Evolutionary conservation across 2,888 invertebrate genomes (phyloP).

Genomic region (Oeneis ivallda): DNA sequence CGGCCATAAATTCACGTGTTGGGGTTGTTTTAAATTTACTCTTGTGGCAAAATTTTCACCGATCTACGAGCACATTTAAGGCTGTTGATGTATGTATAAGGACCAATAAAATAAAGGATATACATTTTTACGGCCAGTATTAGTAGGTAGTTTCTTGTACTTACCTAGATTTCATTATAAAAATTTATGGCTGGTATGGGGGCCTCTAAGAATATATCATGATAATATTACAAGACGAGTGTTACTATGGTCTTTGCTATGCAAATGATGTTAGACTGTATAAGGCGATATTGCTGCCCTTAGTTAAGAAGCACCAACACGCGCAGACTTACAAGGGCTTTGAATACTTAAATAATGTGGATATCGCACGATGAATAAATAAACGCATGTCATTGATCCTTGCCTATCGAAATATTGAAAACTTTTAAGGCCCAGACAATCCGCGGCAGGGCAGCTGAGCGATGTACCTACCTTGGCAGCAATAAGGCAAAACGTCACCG

Average conservation of each 20-base stretch:
- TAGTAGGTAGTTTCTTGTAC: no score
- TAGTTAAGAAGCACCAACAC: constrained; percentile 31
- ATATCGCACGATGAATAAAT: constrained; percentile 32
- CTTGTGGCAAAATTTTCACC: no score
- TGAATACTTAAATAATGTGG: constrained; percentile 33
- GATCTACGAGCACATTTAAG: no score
- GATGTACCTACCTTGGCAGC: no score
- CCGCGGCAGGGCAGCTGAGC: no score
- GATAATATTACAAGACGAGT: neutral
- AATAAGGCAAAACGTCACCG: no score
- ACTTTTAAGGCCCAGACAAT: neutral
- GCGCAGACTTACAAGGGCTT: constrained; percentile 31
- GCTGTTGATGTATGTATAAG: no score
- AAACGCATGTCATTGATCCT: constrained; percentile 28
- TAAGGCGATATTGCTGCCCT: constrained; percentile 21
- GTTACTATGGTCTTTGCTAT: constrained; percentile 23
- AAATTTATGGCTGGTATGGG: neutral
- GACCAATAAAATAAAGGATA: no score
- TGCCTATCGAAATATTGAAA: constrained; percentile 7
- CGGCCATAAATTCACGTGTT: no score
- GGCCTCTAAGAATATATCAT: constrained; percentile 1
- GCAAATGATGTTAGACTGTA: constrained; percentile 18
- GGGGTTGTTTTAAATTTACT: no score
- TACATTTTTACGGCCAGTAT: no score
- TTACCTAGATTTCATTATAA: neutral